Percentiles rank a stretch among this genome's conserved stretches.
phyloP scores from a whole-genome alignment of 2,888 invertebrate genomes.

The Siphonodentalium dalli region DNA sequence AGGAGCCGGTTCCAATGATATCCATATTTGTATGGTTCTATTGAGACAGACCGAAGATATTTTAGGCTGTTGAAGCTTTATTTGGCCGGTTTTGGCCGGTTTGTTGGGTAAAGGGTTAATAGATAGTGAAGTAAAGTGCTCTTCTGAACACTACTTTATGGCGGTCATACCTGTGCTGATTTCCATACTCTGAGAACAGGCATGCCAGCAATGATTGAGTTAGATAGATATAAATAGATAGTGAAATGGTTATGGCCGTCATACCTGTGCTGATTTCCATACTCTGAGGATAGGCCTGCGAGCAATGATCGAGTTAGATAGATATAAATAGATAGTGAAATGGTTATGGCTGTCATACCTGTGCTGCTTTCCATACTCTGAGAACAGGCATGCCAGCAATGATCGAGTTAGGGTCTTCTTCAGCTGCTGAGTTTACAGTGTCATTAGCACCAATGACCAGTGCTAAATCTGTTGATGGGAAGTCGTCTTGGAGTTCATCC shows the following conservation, averaged over 20 bases:
- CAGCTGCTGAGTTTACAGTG: slow-evolving; percentile 89
- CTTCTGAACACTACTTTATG: no score
- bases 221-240: no score
- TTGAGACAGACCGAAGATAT: no score
- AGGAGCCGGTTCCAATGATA: no score
- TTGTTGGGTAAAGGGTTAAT: no score
- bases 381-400: slow-evolving; percentile 93
- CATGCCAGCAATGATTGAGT: slow-evolving; percentile 92
- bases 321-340: no score
- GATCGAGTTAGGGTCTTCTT: slow-evolving; percentile 88
- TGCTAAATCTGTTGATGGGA: slow-evolving; percentile 82
- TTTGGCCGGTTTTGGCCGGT: no score
- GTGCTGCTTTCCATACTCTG: slow-evolving; percentile 85
- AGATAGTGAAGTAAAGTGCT: no score
- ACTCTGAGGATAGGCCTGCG: slow-evolving; percentile 92
- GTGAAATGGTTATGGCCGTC: no score
- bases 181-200: slow-evolving; percentile 89
- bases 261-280: slow-evolving; percentile 84
- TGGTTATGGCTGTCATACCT: no score
- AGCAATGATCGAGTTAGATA: slow-evolving; percentile 88
- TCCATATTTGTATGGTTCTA: no score
- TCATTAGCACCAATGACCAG: slow-evolving; percentile 89
- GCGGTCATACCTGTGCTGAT: slow-evolving; percentile 82
- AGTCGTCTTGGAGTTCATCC: slow-evolving; percentile 91
- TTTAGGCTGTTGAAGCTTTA: no score